These are phyloP conservation scores for Plemyria rubiginata DNA, from an alignment of 2,888 invertebrate genomes.

Conservation along the genomic window DNA sequence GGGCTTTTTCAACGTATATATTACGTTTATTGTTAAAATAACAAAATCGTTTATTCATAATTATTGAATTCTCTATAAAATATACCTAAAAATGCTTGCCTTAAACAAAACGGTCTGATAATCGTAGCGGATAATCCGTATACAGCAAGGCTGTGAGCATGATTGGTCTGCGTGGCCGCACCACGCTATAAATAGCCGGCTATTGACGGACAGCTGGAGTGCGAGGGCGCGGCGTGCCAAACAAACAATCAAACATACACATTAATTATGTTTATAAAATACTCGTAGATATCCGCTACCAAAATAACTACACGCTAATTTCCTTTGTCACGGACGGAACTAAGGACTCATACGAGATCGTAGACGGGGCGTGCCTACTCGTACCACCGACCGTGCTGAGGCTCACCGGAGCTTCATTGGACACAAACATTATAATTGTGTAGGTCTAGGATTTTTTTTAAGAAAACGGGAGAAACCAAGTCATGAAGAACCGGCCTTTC, in stretches of 20 bases:
- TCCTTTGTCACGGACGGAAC: background rate
- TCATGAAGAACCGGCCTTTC: too few relatives aligned
- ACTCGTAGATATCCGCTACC: slow-evolving; percentile 27
- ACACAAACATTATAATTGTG: too few relatives aligned
- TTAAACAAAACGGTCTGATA: slow-evolving; percentile 32
- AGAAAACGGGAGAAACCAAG: too few relatives aligned
- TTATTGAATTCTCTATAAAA: too few relatives aligned
- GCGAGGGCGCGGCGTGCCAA: slow-evolving; percentile 66
- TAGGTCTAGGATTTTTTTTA: too few relatives aligned
- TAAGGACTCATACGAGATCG: background rate
- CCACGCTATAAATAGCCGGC: slow-evolving; percentile 37
- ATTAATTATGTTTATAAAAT: slow-evolving; percentile 31
- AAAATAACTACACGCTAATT: slow-evolving; percentile 17
- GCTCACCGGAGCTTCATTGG: too few relatives aligned
- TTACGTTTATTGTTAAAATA: too few relatives aligned
- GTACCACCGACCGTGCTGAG: background rate
- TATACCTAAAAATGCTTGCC: too few relatives aligned
- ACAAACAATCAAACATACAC: slow-evolving; percentile 60
- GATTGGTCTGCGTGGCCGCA: slow-evolving; percentile 33
- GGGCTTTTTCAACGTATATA: too few relatives aligned
- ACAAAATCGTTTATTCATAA: too few relatives aligned
- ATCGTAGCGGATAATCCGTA: slow-evolving; percentile 27
- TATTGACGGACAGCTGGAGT: slow-evolving; percentile 60
- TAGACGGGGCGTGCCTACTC: background rate
- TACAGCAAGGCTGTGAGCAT: slow-evolving; percentile 36